Percentiles rank a stretch among this genome's conserved stretches.
phyloP scores from a whole-genome alignment of 2,113 vertebrate species.

The Eonycteris spelaea region DNA sequence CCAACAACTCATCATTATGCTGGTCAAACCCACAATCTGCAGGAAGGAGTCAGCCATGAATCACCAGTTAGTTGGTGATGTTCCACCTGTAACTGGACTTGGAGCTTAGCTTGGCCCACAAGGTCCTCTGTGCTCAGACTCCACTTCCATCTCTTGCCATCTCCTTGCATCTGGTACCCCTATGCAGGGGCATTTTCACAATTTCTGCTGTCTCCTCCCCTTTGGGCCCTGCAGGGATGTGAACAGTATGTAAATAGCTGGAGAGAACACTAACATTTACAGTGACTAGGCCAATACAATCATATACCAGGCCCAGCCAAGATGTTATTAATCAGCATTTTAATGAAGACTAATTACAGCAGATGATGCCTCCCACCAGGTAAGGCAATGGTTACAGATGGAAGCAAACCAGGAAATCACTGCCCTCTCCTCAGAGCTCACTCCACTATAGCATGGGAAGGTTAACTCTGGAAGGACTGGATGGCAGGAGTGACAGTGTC shows the following conservation, averaged over 20 bases:
- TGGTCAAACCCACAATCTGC: neutral
- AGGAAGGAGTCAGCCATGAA: neutral
- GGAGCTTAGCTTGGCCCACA: neutral
- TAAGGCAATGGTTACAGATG: conserved; percentile 82
- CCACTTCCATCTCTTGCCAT: neutral
- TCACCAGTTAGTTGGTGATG: neutral
- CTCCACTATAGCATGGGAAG: neutral
- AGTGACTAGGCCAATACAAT: conserved; percentile 75
- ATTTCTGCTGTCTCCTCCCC: neutral
- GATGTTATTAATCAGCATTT: conserved; percentile 84
- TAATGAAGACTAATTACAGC: conserved; percentile 84
- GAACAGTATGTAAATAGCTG: conserved; percentile 76
- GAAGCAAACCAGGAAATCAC: conserved; percentile 79
- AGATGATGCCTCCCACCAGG: conserved; percentile 81
- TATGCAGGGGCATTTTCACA: neutral
- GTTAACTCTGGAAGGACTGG: neutral
- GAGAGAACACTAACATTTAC: conserved; percentile 65
- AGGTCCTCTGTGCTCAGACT: neutral
- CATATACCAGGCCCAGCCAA: conserved; percentile 71
- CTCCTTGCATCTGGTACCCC: neutral
- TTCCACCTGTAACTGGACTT: neutral
- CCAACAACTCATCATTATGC: neutral
- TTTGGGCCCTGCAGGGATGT: conserved; percentile 5
- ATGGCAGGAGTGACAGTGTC: too few relatives aligned
- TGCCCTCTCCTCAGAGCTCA: conserved; percentile 65